Base-by-base conservation (phyloP, 2,797 vertebrate genomes). In the Chiropotes sagulatus region DNA sequence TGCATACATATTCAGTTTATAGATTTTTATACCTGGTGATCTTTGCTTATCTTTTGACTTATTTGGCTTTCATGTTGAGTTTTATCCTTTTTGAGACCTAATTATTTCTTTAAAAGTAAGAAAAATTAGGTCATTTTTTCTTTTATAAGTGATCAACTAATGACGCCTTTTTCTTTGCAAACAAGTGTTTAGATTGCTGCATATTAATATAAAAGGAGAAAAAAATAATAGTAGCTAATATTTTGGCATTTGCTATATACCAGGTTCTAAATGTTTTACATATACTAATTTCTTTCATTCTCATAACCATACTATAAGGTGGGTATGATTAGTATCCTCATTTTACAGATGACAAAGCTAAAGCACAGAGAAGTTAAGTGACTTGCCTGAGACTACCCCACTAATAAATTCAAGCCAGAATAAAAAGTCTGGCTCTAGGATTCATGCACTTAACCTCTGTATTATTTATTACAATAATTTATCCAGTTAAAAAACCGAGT, bases 91-190 rank as follows among this genome's bases (percentile, higher is more conserved):
- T 80, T 94, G 52, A 92, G 33, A 78, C 4, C 1, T 84, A 72
- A 90, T 88, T 61, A 93, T 61, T 57, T 97, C 19, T 90, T 95
- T 81, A 44, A 82, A 86, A 93, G 87, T 76, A 84, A 82, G 58
- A 85, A 58, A 58, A 91, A 64, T 58, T 36, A 44, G n/a, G 22
- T 82, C 57, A 81, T 58, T 93, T 94, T 83, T 81, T 13, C 72
- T 86, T 80, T 94, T 92, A 41, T 82, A 96, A 50, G 26, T 88
- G 28, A 61, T 28, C 57, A 83, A 5, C 0, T 46, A 90, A 97
- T 85, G 9, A 78, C 5, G 12, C 0, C 48, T 46, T 79, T 30
- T 90, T 95, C 88, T 97, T 88, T 90, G 92, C 70, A 90, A 94
- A 96, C 88, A 84, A 70, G 41, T 76, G 14, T 82, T 86, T 92